phyloP scores from a whole-genome alignment of 2,888 invertebrate genomes.

The Callinectes sapidus region DNA sequence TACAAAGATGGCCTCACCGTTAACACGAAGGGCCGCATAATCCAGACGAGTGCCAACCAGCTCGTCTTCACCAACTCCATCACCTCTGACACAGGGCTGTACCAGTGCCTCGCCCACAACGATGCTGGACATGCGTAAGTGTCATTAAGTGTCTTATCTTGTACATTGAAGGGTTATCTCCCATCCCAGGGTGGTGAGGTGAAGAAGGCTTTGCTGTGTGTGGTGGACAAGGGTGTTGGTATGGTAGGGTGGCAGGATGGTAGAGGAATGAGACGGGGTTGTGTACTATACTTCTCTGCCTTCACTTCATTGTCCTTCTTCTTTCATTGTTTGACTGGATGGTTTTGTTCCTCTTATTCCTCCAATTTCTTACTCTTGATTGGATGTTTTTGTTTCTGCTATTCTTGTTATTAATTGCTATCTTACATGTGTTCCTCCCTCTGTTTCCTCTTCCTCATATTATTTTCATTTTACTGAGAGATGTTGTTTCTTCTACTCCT shows the following conservation, averaged over 20 bases:
- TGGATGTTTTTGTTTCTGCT: neutral
- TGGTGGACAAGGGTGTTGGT: too few species aligned
- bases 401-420: neutral
- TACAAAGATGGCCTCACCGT: slow-evolving; percentile 69
- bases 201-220: too few species aligned
- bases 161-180: too few species aligned
- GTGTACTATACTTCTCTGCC: neutral
- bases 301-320: neutral
- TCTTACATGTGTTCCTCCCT: neutral
- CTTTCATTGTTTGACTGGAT: neutral
- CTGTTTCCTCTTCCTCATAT: too few species aligned
- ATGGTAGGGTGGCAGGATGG: too few species aligned
- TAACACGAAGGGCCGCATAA: slow-evolving; percentile 57
- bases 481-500: neutral
- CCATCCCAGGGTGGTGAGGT: too few species aligned
- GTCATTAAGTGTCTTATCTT: neutral
- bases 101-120: slow-evolving; percentile 70
- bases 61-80: slow-evolving; percentile 68
- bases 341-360: neutral
- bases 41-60: slow-evolving; percentile 58
- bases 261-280: too few species aligned
- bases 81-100: slow-evolving; percentile 68
- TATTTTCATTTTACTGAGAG: too few species aligned
- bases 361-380: neutral
- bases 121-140: slow-evolving; percentile 71